Conservation (phyloP, 2,797 vertebrate species). For the Halcyon smyrnensis region DNA sequence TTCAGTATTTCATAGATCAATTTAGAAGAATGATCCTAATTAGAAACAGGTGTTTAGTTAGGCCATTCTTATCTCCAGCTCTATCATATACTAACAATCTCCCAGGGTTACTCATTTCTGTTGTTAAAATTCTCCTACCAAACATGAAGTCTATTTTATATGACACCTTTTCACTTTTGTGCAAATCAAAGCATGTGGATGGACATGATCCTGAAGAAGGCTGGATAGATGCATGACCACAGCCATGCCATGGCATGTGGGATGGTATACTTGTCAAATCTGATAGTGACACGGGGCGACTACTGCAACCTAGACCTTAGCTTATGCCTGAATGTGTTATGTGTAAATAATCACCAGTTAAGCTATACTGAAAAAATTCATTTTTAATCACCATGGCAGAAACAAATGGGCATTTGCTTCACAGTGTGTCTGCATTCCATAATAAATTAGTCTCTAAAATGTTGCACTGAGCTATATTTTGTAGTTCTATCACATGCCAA, state of each 20-base stretch:
- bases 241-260: neutral
- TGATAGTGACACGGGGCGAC: neutral
- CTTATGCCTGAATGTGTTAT: neutral
- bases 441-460: neutral
- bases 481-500: neutral
- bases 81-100: neutral
- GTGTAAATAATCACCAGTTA: neutral
- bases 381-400: neutral
- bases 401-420: neutral
- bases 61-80: neutral
- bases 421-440: neutral
- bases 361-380: neutral
- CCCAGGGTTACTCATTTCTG: neutral
- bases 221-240: neutral
- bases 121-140: neutral
- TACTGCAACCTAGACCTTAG: neutral
- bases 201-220: neutral
- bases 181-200: neutral
- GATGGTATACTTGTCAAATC: neutral
- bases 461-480: neutral
- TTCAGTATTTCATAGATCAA: neutral
- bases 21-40: neutral
- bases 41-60: neutral
- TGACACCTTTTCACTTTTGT: neutral
- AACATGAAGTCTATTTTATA: neutral